A percentile compares a stretch with the other conserved stretches of the same genome.
Evolutionary conservation across 2,888 invertebrate species (phyloP).

Genomic region (Pterobdella sp.): DNA sequence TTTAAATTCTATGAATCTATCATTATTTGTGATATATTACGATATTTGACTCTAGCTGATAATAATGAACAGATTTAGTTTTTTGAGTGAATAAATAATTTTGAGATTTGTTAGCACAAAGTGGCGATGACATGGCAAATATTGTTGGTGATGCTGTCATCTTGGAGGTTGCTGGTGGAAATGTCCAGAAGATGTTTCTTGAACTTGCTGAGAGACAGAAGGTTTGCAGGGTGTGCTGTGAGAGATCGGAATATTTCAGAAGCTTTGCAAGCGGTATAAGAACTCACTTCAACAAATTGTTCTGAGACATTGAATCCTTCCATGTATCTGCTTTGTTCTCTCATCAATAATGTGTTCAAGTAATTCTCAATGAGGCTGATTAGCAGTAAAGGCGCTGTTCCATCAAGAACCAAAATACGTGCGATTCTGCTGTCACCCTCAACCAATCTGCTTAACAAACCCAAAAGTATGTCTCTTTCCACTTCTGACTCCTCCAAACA

Average conservation of each 20-base stretch:
- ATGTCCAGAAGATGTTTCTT: constrained; percentile 25
- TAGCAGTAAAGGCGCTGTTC: constrained; percentile 82
- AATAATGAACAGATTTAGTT: no score
- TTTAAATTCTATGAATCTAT: neutral
- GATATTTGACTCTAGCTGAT: no score
- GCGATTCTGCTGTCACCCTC: constrained; percentile 45
- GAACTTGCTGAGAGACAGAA: constrained; percentile 7
- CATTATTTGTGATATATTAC: neutral
- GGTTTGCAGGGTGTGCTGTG: constrained; percentile 8
- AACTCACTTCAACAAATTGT: constrained; percentile 5
- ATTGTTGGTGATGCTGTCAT: constrained; percentile 3
- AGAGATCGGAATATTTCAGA: constrained; percentile 19
- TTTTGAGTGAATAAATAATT: no score
- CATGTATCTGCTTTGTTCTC: neutral
- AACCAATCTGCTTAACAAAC: constrained; percentile 85
- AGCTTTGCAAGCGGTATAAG: constrained; percentile 27
- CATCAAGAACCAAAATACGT: constrained; percentile 79
- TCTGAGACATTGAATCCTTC: constrained; percentile 5
- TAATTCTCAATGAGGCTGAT: constrained; percentile 82
- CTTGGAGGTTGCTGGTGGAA: constrained; percentile 2
- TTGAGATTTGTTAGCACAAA: neutral
- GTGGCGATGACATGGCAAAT: constrained; percentile 22
- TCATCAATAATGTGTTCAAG: constrained; percentile 7
- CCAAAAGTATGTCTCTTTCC: constrained; percentile 89
- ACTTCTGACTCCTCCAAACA: constrained; percentile 60